Evolutionary conservation across 1,140 invertebrate genomes (phyloP), one percentile per base, ranked within the genome.

Genomic region (Drosophila busckii): DNA sequence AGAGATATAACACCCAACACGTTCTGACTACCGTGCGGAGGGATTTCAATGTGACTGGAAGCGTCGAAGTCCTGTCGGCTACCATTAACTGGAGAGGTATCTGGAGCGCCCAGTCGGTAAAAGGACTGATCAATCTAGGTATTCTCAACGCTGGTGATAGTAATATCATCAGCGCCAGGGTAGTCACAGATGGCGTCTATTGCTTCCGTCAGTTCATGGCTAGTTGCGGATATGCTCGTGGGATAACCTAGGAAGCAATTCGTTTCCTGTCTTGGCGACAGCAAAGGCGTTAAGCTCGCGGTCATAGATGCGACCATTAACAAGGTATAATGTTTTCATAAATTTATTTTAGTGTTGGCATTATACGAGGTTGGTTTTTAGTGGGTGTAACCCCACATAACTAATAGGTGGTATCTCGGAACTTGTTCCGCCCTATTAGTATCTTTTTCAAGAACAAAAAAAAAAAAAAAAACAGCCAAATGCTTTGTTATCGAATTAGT

Each of bases 41-140:
- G 20, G 2, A 10, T 17, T 46, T 46, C 23, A n/a, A 10, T 16
- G 17, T 8, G 12, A 8, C 8, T 3, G 7, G 19, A 20, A 19
- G 1, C n/a, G 16, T 34, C 1, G 32, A 38, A 1, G 23, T 49
- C 2, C 32, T 38, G n/a, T 50, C 16, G 1, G 25, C 23, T 0
- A 48, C 44, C 2, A 4, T 48, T 0, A 48, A 46, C 5, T 50
- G 46, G 25, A 16, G 34, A 4, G 17, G 17, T 3, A 50, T 31
- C 4, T 50, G 26, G 35, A 41, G 48, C n/a, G 26, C 25, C 22
- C 22, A 37, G 6, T 49, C 22, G 5, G 12, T 31, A 2, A 52
- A 23, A 42, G 12, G 17, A 7, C 13, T 52, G 26, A 45, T 53
- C 8, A 8, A 9, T 1, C 16, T 4, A 0, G 9, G n/a, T 17